Evolutionary conservation across 2,888 invertebrate species (phyloP).

Genomic region (Pyralis farinalis): DNA sequence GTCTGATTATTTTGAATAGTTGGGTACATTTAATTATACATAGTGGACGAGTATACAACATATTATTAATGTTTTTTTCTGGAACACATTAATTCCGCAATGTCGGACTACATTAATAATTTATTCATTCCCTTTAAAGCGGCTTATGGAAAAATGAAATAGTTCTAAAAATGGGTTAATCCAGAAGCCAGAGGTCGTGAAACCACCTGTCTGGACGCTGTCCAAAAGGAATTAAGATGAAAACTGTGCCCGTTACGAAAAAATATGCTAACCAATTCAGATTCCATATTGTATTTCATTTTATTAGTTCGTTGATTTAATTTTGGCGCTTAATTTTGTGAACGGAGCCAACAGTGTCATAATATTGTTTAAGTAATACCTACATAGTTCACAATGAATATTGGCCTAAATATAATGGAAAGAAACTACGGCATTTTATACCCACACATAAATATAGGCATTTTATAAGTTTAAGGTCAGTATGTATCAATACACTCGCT

Average conservation of each 20-base stretch:
- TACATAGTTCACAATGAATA: too few relatives aligned
- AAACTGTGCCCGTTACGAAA: conserved; percentile 9
- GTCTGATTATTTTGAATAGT: too few relatives aligned
- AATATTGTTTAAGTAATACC: too few relatives aligned
- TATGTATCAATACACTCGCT: too few relatives aligned
- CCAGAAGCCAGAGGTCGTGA: background rate
- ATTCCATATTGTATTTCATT: conserved; percentile 2
- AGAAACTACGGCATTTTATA: too few relatives aligned
- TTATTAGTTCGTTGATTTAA: conserved; percentile 4
- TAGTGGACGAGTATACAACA: too few relatives aligned
- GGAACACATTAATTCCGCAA: too few relatives aligned
- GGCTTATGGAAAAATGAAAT: conserved; percentile 9
- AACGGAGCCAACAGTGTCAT: background rate
- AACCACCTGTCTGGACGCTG: conserved; percentile 9
- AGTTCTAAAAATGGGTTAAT: conserved; percentile 10
- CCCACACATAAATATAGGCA: too few relatives aligned
- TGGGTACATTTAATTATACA: too few relatives aligned
- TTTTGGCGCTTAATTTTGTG: conserved; percentile 5
- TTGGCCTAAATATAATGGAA: too few relatives aligned
- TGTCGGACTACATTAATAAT: background rate
- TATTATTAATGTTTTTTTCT: too few relatives aligned
- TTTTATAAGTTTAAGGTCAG: too few relatives aligned
- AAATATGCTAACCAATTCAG: conserved; percentile 9
- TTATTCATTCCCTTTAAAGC: conserved; percentile 1
- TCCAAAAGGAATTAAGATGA: conserved; percentile 9